A percentile compares a stretch with the other conserved stretches of the same genome.
Conservation (phyloP, 2,113 vertebrate genomes). For the Rhinolophus sinicus region DNA sequence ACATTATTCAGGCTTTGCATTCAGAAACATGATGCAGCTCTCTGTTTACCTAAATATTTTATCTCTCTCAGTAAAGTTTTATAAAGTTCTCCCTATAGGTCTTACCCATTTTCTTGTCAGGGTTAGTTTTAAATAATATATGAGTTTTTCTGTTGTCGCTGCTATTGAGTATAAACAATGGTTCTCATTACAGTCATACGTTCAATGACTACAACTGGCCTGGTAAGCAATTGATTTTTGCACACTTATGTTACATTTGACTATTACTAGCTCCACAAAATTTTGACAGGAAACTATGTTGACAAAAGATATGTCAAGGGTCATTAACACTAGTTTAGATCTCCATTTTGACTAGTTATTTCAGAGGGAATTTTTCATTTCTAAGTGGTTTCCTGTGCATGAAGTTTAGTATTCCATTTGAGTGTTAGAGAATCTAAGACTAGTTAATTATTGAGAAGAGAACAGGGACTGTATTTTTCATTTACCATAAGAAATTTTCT, state of each 20-base stretch:
- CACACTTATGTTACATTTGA: background rate
- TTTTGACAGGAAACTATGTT: background rate
- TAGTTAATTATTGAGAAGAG: background rate
- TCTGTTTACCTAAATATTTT: constrained; percentile 66
- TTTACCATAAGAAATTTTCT: background rate
- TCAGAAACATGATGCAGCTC: constrained; percentile 49
- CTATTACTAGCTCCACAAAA: background rate
- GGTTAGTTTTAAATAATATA: constrained; percentile 55
- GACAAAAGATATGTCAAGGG: background rate
- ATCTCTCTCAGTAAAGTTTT: constrained; percentile 60
- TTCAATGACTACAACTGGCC: background rate
- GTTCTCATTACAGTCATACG: background rate
- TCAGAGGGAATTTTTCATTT: constrained; percentile 20
- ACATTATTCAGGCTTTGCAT: constrained; percentile 54
- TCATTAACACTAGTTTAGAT: background rate
- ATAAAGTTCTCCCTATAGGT: constrained; percentile 24
- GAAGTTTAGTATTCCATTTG: constrained; percentile 5
- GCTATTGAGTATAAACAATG: constrained; percentile 10
- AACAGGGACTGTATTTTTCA: background rate
- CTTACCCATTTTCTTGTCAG: constrained; percentile 46
- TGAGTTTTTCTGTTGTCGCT: background rate
- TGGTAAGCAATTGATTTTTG: constrained; percentile 36
- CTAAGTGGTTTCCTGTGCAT: background rate
- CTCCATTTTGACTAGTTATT: background rate
- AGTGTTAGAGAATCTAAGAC: background rate